A percentile compares a stretch with the other conserved stretches of the same genome.
These are phyloP conservation scores for Zaprionus taronus DNA, from an alignment of 1,140 invertebrate species.

Conservation along the genomic window DNA sequence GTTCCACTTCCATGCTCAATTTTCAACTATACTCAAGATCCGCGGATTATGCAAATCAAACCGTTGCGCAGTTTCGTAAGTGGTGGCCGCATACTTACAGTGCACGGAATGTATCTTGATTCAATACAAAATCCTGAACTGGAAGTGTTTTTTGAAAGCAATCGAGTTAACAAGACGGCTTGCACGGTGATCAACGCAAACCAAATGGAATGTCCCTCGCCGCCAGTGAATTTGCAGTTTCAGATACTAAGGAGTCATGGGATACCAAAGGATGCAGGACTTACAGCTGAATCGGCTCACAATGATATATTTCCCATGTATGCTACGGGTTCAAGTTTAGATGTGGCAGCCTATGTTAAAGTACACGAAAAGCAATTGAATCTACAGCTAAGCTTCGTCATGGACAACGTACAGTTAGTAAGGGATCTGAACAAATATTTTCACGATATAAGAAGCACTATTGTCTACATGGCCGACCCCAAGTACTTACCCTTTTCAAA, in stretches of 20 bases:
- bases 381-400: slow-evolving; percentile 94
- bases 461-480: slow-evolving; percentile 97
- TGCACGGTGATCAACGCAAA: slow-evolving; percentile 94
- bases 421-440: slow-evolving; percentile 95
- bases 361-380: slow-evolving; percentile 87
- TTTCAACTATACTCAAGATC: slow-evolving; percentile 96
- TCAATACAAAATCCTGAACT: slow-evolving; percentile 96
- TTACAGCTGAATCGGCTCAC: slow-evolving; percentile 22
- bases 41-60: slow-evolving; percentile 96
- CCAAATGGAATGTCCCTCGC: slow-evolving; percentile 98
- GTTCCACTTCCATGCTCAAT: slow-evolving; percentile 83
- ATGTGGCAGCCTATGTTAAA: slow-evolving; percentile 72
- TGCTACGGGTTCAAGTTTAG: slow-evolving; percentile 48
- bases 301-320: slow-evolving; percentile 58
- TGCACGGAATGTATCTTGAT: slow-evolving; percentile 95
- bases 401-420: slow-evolving; percentile 97
- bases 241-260: slow-evolving; percentile 33
- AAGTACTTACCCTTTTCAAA: slow-evolving; percentile 93
- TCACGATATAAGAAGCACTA: slow-evolving; percentile 90
- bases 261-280: slow-evolving; percentile 11
- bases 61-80: slow-evolving; percentile 94
- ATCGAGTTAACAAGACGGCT: slow-evolving; percentile 91
- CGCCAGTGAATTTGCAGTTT: slow-evolving; percentile 89
- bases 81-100: slow-evolving; percentile 96
- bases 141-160: slow-evolving; percentile 85